Evolutionary conservation across 2,797 vertebrate species (phyloP).

Genomic region (Lutjanus argentimaculatus): DNA sequence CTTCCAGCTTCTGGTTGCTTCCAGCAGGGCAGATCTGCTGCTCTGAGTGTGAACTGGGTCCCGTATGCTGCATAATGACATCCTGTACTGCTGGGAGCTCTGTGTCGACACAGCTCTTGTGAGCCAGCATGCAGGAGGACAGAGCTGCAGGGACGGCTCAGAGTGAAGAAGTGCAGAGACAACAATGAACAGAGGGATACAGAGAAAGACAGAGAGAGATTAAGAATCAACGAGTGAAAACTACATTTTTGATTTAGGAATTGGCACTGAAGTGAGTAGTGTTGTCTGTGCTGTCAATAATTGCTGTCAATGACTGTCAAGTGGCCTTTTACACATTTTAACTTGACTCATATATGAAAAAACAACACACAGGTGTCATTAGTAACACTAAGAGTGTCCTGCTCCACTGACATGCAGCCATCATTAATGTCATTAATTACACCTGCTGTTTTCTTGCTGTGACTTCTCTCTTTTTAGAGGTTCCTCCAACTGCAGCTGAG

Average conservation of each 20-base stretch:
- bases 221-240: neutral
- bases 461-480: conserved; percentile 5
- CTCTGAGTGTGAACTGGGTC: conserved; percentile 8
- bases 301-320: neutral
- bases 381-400: neutral
- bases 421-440: too few relatives aligned
- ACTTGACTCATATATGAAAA: neutral
- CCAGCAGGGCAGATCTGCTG: conserved; percentile 9
- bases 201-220: too few relatives aligned
- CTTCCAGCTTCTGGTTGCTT: neutral
- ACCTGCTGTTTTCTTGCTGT: neutral
- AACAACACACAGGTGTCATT: neutral
- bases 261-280: neutral
- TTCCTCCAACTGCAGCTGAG: neutral
- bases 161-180: neutral
- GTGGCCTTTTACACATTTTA: neutral
- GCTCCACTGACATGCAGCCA: neutral
- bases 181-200: neutral
- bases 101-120: neutral
- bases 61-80: too few relatives aligned
- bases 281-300: neutral
- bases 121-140: neutral
- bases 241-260: neutral
- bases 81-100: too few relatives aligned
- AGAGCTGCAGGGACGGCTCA: neutral